Conservation (phyloP, 2,797 vertebrate species). For the Falco concolor region DNA sequence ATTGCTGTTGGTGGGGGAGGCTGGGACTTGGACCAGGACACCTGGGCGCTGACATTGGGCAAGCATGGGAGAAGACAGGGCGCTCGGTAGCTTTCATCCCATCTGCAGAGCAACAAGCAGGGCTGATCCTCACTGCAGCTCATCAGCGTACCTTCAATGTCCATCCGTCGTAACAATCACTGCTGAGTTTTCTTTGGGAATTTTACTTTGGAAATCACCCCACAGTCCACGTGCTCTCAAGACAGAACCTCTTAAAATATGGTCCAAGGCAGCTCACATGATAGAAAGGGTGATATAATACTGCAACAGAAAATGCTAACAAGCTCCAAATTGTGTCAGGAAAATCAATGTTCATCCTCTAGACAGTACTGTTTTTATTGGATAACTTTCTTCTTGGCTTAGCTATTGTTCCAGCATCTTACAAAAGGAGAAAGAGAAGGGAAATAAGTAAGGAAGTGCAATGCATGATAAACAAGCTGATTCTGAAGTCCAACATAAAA, state of each 20-base stretch:
- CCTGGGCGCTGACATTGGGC: background rate
- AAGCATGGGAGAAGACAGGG: background rate
- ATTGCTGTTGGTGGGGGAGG: background rate
- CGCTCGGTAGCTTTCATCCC: background rate
- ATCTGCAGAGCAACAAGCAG: background rate
- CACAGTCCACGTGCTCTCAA: background rate
- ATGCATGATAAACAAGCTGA: background rate
- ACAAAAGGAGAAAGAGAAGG: background rate
- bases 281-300: background rate
- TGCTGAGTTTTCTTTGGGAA: background rate
- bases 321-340: background rate
- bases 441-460: background rate
- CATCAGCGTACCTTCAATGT: background rate
- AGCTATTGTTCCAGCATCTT: background rate
- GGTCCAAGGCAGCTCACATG: background rate
- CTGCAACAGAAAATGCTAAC: slow-evolving; percentile 1
- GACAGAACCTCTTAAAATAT: background rate
- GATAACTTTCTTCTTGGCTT: background rate
- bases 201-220: background rate
- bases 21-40: background rate
- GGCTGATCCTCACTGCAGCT: background rate
- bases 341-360: background rate
- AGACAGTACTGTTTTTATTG: background rate
- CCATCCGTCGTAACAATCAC: no score
- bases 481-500: slow-evolving; percentile 2